Percentiles rank a stretch among this genome's conserved stretches.
These are phyloP conservation scores for Parambassis ranga DNA, from an alignment of 2,797 vertebrate species.

Conservation along the genomic window DNA sequence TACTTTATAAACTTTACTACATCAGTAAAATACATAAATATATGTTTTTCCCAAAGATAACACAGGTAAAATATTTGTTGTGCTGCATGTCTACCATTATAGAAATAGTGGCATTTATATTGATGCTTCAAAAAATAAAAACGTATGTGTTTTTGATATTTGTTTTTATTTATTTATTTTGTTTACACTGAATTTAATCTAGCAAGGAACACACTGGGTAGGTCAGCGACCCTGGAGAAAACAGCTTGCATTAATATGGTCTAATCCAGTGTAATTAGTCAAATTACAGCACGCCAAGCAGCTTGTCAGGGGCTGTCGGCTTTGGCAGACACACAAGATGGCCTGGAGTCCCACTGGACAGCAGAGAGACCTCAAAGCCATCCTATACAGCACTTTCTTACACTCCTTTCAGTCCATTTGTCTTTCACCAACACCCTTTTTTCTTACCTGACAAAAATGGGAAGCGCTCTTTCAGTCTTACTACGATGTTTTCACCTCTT, in stretches of 20 bases:
- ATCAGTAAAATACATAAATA: conserved; percentile 36
- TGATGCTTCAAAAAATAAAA: conserved; percentile 16
- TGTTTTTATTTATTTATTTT: conserved; percentile 63
- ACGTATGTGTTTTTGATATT: conserved; percentile 35
- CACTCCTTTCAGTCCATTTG: conserved; percentile 19
- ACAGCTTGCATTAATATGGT: conserved; percentile 99
- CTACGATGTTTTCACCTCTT: conserved; percentile 48
- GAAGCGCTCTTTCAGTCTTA: conserved; percentile 32
- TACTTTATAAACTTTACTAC: conserved; percentile 42
- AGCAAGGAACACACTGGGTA: conserved; percentile 84
- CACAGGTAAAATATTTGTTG: conserved; percentile 74
- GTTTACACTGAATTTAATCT: conserved; percentile 61
- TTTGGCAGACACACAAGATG: conserved; percentile 89
- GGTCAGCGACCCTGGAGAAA: conserved; percentile 96
- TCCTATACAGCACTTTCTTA: conserved; percentile 22
- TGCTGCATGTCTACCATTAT: conserved; percentile 66
- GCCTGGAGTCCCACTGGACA: conserved; percentile 85
- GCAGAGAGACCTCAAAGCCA: conserved; percentile 33
- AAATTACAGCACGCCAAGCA: conserved; percentile 93
- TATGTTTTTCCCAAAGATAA: conserved; percentile 53
- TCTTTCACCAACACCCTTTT: conserved; percentile 13
- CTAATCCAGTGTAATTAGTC: conserved; percentile 99
- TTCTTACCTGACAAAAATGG: conserved; percentile 29
- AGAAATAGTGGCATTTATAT: conserved; percentile 17
- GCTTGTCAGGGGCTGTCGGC: conserved; percentile 95